Percentiles rank a stretch among this genome's conserved stretches.
These are phyloP conservation scores for Steinernema khuongi DNA, from an alignment of 1,140 invertebrate species.

Conservation along the genomic window DNA sequence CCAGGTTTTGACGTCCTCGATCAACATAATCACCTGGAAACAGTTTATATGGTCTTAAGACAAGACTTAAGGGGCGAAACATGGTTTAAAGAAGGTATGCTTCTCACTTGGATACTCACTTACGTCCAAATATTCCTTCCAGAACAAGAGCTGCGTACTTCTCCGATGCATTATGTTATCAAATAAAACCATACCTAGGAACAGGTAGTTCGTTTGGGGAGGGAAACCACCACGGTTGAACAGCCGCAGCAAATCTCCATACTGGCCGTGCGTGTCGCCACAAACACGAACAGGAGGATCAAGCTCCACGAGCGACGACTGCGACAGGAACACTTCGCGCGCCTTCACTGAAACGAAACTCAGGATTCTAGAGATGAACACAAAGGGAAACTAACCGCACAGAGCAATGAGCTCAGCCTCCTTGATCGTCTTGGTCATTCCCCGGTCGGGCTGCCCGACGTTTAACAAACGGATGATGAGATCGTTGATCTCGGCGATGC, in stretches of 20 bases:
- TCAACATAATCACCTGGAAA: too few relatives aligned
- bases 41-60: too few relatives aligned
- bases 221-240: slow-evolving; percentile 58
- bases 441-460: not conserved
- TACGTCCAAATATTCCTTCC: too few relatives aligned
- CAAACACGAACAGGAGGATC: not conserved
- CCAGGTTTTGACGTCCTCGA: too few relatives aligned
- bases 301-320: not conserved
- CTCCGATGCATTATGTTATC: too few relatives aligned
- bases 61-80: too few relatives aligned
- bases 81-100: too few relatives aligned
- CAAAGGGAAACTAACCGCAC: not conserved
- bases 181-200: slow-evolving; percentile 28
- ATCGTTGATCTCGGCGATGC: not conserved
- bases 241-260: slow-evolving; percentile 47
- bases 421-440: not conserved
- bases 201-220: slow-evolving; percentile 34
- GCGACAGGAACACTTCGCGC: not conserved
- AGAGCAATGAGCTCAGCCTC: not conserved
- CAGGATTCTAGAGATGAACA: not conserved
- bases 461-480: not conserved
- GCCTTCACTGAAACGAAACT: not conserved
- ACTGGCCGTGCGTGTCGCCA: not conserved
- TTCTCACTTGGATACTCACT: too few relatives aligned
- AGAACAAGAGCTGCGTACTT: too few relatives aligned